Evolutionary conservation across 2,113 vertebrate species (phyloP).

Genomic region (Grammomys dolichurus): DNA sequence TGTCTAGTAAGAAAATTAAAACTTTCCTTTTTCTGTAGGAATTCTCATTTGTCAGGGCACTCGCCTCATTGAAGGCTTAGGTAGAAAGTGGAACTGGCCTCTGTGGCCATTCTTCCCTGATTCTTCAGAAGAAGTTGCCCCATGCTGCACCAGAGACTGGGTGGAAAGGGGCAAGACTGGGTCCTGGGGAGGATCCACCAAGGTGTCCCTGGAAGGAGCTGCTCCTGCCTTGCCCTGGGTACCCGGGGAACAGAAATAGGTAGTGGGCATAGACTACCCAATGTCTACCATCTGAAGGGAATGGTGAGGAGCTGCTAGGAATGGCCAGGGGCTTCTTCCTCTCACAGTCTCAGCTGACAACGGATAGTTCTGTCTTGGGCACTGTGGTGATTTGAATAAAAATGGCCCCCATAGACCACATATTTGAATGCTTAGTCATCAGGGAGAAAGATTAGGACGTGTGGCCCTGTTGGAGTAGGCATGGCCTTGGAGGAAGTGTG

Average conservation of each 20-base stretch:
- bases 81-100: not conserved
- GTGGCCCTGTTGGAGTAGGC: not conserved
- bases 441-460: not conserved
- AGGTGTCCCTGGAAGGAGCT: not conserved
- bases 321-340: not conserved
- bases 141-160: not conserved
- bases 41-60: not conserved
- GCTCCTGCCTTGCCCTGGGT: not conserved
- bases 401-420: not conserved
- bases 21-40: not conserved
- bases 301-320: too few species aligned
- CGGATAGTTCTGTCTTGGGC: not conserved
- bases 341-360: not conserved
- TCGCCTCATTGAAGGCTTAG: not conserved
- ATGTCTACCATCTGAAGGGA: not conserved
- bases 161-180: not conserved
- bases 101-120: not conserved
- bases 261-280: accelerated
- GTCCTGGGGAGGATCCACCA: not conserved
- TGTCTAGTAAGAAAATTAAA: not conserved
- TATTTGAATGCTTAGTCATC: not conserved
- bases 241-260: not conserved
- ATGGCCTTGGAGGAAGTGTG: not conserved
- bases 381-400: not conserved
- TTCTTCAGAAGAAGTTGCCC: not conserved